Conservation (phyloP, 2,888 invertebrate species). For the Pandemis corylana region DNA sequence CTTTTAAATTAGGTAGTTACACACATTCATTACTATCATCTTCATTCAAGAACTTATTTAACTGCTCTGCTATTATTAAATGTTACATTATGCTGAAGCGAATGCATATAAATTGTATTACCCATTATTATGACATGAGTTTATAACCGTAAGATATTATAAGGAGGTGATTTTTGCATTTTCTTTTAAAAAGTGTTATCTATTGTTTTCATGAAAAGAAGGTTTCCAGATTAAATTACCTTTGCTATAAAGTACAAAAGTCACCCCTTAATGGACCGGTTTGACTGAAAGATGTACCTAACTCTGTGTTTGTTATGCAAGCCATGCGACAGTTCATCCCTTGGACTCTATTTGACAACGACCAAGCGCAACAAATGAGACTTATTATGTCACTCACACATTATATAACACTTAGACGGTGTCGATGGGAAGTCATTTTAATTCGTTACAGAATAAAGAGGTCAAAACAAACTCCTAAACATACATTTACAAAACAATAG, state of each 20-base stretch:
- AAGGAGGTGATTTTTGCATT: slow-evolving; percentile 4
- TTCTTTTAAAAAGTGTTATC: not conserved
- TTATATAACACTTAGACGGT: no score
- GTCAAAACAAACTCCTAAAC: no score
- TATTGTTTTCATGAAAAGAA: no score
- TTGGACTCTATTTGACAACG: not conserved
- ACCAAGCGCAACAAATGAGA: not conserved
- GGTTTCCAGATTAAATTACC: no score
- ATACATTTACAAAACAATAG: no score
- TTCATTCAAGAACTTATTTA: not conserved
- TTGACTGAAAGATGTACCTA: not conserved
- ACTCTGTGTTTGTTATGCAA: slow-evolving; percentile 8
- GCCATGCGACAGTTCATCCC: slow-evolving; percentile 24
- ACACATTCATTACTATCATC: not conserved
- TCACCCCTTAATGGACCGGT: not conserved
- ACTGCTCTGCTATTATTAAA: not conserved
- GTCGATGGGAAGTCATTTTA: no score
- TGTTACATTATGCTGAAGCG: not conserved
- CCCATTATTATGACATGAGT: not conserved
- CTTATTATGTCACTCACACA: not conserved
- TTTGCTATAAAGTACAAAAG: not conserved
- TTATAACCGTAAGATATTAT: not conserved
- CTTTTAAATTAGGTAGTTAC: not conserved
- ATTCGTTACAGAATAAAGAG: no score
- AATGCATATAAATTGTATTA: not conserved